Base-by-base conservation (phyloP, 2,888 invertebrate genomes). In the Hydrotaea diabolus region DNA sequence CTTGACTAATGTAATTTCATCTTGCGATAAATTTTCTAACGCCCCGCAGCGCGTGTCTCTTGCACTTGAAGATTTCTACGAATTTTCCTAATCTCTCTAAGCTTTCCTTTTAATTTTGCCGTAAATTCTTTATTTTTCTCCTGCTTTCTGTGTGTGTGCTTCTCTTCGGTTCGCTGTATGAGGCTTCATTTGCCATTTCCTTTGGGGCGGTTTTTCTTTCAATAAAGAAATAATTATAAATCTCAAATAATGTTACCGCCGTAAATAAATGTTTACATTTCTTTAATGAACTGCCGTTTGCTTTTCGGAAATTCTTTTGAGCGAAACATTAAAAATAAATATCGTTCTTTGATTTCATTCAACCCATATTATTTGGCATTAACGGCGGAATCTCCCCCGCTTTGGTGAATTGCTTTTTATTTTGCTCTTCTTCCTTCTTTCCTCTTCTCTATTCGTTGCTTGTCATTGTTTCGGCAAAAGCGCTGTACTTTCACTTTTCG, bases 221-320 rank as follows among this genome's bases (percentile, higher is more conserved):
- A 69, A 46, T 69, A 46, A 69, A 46, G 69, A 69, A 69, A 69
- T 69, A 69, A 69, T 69, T 69, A 69, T 69, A 69, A 69, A 69
- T 69, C 46, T 43, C 69, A 69, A 69, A 69, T 69, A 46, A 69
- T 46, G 46, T 69, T 69, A 46, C 43, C 69, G 23, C 43, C 69
- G 46, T 46, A 69, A 69, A 69, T 46, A 69, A 69, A 69, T 69
- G 46, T 69, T 69, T 69, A 69, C 69, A 15, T 69, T 69, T 21
- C 46, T 69, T 43, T 69, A 46, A 46, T 69, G 69, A 69, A 69
- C 19, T 66, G 39, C 39, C 43, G 39, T 59, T 21, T 21, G 66
- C 15, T 26, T 66, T 59, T 39, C 9, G 39, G n/a, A 66, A 39
- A 19, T 66, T 66, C 66, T 43, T 43, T 66, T 66, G 17, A 39